Conservation (phyloP, 2,113 vertebrate species). For the Paramisgurnus dabryanus region DNA sequence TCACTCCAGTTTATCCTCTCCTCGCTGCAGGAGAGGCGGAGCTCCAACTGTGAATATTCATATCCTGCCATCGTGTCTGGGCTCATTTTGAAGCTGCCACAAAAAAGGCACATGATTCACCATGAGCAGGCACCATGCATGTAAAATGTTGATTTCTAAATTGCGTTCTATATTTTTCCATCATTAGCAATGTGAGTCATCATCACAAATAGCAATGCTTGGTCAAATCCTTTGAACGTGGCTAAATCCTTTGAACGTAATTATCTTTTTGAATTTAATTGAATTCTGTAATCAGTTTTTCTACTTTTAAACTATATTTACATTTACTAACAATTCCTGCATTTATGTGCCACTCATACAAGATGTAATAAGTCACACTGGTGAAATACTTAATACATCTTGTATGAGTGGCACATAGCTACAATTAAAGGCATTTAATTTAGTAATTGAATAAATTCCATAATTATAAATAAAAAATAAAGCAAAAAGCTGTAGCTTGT, state of each 20-base stretch:
- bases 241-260: neutral
- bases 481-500: neutral
- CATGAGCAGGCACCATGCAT: slow-evolving; percentile 26
- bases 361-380: too few species aligned
- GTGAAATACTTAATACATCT: neutral
- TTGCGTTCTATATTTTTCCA: slow-evolving; percentile 28
- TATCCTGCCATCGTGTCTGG: slow-evolving; percentile 20
- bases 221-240: neutral
- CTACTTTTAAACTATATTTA: neutral
- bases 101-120: slow-evolving; percentile 45
- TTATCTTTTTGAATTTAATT: neutral
- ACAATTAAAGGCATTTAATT: too few species aligned
- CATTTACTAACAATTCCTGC: too few species aligned
- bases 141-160: slow-evolving; percentile 33
- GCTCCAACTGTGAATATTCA: slow-evolving; percentile 37
- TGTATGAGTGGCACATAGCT: neutral
- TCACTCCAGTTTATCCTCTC: neutral
- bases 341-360: too few species aligned
- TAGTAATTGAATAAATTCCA: too few species aligned
- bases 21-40: slow-evolving; percentile 21
- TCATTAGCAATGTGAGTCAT: slow-evolving; percentile 39
- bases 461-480: too few species aligned
- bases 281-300: neutral
- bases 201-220: slow-evolving; percentile 3
- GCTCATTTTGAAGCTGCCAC: slow-evolving; percentile 26